Conservation (phyloP, 2,888 invertebrate species). For the Dolichomitus sp. region DNA sequence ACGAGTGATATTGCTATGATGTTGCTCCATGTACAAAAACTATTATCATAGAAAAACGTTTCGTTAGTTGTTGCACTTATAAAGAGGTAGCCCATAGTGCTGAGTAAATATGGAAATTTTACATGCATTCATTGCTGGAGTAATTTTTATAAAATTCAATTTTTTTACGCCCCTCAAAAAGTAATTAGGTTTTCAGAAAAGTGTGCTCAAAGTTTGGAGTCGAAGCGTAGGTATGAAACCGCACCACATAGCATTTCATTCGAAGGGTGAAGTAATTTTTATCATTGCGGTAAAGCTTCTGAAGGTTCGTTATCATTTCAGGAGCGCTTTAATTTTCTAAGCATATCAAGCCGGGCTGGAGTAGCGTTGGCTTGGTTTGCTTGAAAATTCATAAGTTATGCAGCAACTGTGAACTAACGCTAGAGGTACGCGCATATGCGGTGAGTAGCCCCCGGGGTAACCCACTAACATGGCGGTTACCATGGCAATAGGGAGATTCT, state of each 20-base stretch:
- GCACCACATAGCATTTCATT: neutral
- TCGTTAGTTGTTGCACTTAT: too few relatives aligned
- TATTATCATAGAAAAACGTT: too few relatives aligned
- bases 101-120: too few relatives aligned
- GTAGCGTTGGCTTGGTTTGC: conserved; percentile 19
- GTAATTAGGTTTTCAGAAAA: too few relatives aligned
- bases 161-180: too few relatives aligned
- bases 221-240: too few relatives aligned
- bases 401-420: conserved; percentile 45
- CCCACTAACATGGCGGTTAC: conserved; percentile 63
- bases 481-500: conserved; percentile 63
- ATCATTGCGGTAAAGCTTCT: neutral
- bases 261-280: neutral
- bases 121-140: too few relatives aligned
- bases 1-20: too few relatives aligned
- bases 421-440: conserved; percentile 37
- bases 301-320: conserved; percentile 22
- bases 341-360: conserved; percentile 18
- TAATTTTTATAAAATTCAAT: too few relatives aligned
- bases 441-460: conserved; percentile 56
- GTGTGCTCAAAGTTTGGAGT: too few relatives aligned
- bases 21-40: too few relatives aligned
- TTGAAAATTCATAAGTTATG: conserved; percentile 61
- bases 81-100: too few relatives aligned
- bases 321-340: conserved; percentile 18